Percentiles rank a stretch among this genome's conserved stretches.
Conservation (phyloP, 2,888 invertebrate species). For the Crocallis elinguaria region DNA sequence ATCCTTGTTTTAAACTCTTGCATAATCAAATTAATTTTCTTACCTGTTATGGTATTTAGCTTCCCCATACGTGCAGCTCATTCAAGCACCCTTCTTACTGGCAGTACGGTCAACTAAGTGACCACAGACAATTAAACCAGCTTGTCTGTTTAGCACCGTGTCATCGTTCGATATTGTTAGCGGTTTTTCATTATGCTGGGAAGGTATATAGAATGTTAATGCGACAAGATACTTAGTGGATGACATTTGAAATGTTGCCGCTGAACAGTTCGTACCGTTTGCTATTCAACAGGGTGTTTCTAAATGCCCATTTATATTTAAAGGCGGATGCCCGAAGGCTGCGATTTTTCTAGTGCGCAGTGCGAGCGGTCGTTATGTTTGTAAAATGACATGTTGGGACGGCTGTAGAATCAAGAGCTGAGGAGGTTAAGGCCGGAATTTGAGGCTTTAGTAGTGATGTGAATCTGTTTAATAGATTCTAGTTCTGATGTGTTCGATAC, state of each 20-base stretch:
- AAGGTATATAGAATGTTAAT: background rate
- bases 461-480: no score
- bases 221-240: background rate
- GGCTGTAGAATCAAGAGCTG: constrained; percentile 4
- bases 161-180: background rate
- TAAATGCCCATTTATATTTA: constrained; percentile 37
- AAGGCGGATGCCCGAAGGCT: constrained; percentile 21
- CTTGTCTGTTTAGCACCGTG: background rate
- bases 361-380: constrained; percentile 1
- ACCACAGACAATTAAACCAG: background rate
- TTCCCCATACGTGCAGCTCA: constrained; percentile 17
- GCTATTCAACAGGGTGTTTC: constrained; percentile 20
- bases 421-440: constrained; percentile 13
- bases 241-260: background rate
- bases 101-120: background rate
- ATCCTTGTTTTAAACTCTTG: constrained; percentile 2
- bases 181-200: background rate
- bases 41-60: constrained; percentile 13
- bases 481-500: no score
- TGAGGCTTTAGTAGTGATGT: background rate
- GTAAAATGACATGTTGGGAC: constrained; percentile 16
- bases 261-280: constrained; percentile 11
- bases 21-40: constrained; percentile 11
- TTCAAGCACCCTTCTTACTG: constrained; percentile 16
- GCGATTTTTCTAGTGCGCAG: constrained; percentile 20